These are phyloP conservation scores for Venusia cambrica DNA, from an alignment of 2,888 invertebrate species.

Conservation along the genomic window DNA sequence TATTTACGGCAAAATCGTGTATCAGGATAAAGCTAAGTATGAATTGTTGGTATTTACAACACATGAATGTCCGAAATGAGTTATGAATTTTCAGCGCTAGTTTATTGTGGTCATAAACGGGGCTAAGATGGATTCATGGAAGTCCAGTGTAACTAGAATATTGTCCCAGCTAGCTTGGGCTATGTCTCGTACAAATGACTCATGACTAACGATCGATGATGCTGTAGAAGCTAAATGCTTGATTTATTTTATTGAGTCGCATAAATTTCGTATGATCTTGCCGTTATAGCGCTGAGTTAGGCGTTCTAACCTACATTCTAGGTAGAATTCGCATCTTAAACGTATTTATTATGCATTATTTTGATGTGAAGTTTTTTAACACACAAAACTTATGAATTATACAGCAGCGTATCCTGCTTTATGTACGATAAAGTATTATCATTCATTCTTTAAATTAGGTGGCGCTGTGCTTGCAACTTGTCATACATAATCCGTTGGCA, in stretches of 20 bases:
- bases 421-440: too few relatives aligned
- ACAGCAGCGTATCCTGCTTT: too few relatives aligned
- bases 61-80: constrained; percentile 53
- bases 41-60: constrained; percentile 50
- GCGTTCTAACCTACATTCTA: too few relatives aligned
- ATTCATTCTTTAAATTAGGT: too few relatives aligned
- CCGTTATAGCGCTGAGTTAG: too few relatives aligned
- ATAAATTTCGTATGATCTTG: too few relatives aligned
- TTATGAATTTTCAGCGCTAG: constrained; percentile 56
- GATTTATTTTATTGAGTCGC: neutral
- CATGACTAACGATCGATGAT: constrained; percentile 5
- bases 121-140: constrained; percentile 47
- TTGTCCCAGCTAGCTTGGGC: constrained; percentile 31
- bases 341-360: too few relatives aligned
- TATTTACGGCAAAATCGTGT: constrained; percentile 35
- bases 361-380: too few relatives aligned
- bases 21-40: constrained; percentile 37
- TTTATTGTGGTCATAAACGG: constrained; percentile 53
- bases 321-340: too few relatives aligned
- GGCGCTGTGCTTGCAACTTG: too few relatives aligned
- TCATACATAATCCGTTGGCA: too few relatives aligned
- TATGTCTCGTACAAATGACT: constrained; percentile 4
- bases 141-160: constrained; percentile 43
- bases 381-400: too few relatives aligned
- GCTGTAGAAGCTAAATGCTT: constrained; percentile 1